Base-by-base conservation (phyloP, 92 coral and sea anemone species). In the Parazoanthus darwini region DNA sequence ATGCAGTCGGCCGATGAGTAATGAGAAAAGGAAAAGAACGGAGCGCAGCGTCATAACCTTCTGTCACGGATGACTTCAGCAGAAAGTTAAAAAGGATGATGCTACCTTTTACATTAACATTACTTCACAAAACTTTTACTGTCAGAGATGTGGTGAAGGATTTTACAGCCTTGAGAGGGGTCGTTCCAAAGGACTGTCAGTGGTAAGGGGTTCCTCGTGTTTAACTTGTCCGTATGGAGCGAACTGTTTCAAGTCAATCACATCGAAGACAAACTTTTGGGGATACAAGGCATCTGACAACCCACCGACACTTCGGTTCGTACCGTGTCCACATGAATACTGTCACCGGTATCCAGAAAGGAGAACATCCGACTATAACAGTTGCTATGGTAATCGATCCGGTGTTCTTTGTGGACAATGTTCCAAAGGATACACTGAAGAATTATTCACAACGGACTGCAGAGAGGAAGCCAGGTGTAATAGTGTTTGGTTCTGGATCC, bases 121-220 rank as follows among this genome's bases (percentile, higher is more conserved):
- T 23, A 86, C 89, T 18, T 76, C 76, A 23, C 37, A 80, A 65
- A 37, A 80, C 18, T 26, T 92, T 5, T 89, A 75, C 25, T 92
- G 94, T 50, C 78, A 86, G 68, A 67, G 82, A 35, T 92, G 94
- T 42, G 82, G 44, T 9, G 36, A 25, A 33, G 85, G 90, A 1
- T 89, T 86, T 51, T 92, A 92, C 82, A 90, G 92, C 43, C 77
- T 92, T 26, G 88, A 89, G 71, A 70, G 90, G 5, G 94, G 94
- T 8, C 80, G 39, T 20, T 35, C 88, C 1, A 56, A 85, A 74
- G 93, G 93, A 16, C 74, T 89, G 43, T 58, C 42, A n/a, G 74
- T 80, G 6, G 33, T 20, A 1, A 15, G 79, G 8, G 85, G 39
- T 56, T 85, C 86, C 67, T 20, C 59, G 26, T 91, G 94, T 33